Conservation (phyloP, 2,888 invertebrate species). For the Thelaira solivaga region DNA sequence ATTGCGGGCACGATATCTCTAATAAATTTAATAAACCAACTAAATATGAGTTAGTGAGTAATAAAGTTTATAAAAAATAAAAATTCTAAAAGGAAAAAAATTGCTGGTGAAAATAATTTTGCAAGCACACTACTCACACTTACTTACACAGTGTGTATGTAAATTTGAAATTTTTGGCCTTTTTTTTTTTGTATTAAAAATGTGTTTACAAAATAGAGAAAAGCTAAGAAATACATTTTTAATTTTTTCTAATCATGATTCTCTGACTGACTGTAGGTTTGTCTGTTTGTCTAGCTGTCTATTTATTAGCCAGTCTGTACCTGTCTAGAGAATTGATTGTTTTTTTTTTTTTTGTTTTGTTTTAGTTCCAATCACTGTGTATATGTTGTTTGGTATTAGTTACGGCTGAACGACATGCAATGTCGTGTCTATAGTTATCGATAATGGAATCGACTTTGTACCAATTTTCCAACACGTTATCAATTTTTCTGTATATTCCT, state of each 20-base stretch:
- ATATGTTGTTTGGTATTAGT: conserved; percentile 46
- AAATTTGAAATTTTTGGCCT: too few relatives aligned
- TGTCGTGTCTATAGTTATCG: conserved; percentile 62
- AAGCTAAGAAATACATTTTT: not conserved
- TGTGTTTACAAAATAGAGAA: conserved; percentile 16
- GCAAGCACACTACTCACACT: too few relatives aligned
- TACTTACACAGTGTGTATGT: too few relatives aligned
- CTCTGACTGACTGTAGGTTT: not conserved
- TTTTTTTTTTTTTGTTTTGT: conserved; percentile 12
- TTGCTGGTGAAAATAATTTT: too few relatives aligned
- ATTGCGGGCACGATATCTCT: too few relatives aligned
- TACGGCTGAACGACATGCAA: conserved; percentile 56
- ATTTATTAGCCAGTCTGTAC: not conserved
- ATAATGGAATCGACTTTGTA: conserved; percentile 58
- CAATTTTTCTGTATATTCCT: conserved; percentile 44
- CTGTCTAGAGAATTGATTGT: conserved; percentile 30
- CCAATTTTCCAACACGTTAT: conserved; percentile 60
- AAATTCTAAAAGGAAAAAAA: too few relatives aligned
- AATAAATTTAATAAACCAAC: too few relatives aligned
- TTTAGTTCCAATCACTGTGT: conserved; percentile 25
- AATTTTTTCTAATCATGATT: conserved; percentile 35
- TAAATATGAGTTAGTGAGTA: too few relatives aligned
- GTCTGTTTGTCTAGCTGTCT: conserved; percentile 3
- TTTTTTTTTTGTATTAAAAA: too few relatives aligned
- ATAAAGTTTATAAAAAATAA: too few relatives aligned